A percentile compares a stretch with the other conserved stretches of the same genome.
These are phyloP conservation scores for Drosophila flavopinicola DNA, from an alignment of 2,888 invertebrate species.

Conservation along the genomic window DNA sequence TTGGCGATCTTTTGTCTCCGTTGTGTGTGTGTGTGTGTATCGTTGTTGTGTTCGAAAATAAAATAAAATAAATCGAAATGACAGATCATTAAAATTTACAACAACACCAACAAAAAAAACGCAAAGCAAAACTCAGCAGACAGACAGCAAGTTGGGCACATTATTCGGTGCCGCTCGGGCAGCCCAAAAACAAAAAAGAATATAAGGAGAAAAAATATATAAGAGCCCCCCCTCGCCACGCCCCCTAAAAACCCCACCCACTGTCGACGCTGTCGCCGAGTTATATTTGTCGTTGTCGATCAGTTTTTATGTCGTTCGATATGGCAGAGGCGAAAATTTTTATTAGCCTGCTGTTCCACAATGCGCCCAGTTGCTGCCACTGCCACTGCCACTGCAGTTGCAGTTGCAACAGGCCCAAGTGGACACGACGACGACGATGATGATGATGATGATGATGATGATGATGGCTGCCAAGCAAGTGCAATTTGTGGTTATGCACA, in stretches of 20 bases:
- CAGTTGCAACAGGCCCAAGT: slow-evolving; percentile 25
- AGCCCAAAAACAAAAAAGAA: slow-evolving; percentile 13
- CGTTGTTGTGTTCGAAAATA: slow-evolving; percentile 66
- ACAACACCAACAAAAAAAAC: slow-evolving; percentile 60
- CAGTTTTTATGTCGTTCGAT: slow-evolving; percentile 80
- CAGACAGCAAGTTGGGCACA: slow-evolving; percentile 66
- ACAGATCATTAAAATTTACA: slow-evolving; percentile 84
- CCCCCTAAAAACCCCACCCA: slow-evolving; percentile 5
- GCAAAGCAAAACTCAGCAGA: slow-evolving; percentile 38
- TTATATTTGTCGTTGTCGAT: slow-evolving; percentile 80
- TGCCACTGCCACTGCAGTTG: slow-evolving; percentile 10
- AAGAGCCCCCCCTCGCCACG: not conserved
- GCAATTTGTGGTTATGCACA: slow-evolving; percentile 68
- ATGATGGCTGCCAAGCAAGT: slow-evolving; percentile 75
- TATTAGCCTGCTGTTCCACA: slow-evolving; percentile 72
- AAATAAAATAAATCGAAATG: slow-evolving; percentile 84
- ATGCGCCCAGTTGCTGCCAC: slow-evolving; percentile 37
- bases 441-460: slow-evolving; percentile 59
- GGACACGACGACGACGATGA: too few species aligned
- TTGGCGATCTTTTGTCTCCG: slow-evolving; percentile 64
- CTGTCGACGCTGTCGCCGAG: slow-evolving; percentile 49
- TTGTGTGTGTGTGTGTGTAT: slow-evolving; percentile 31
- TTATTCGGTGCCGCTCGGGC: slow-evolving; percentile 58
- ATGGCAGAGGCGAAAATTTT: slow-evolving; percentile 74
- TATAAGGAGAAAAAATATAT: slow-evolving; percentile 18